Percentiles rank a stretch among this genome's conserved stretches.
Evolutionary conservation across 2,113 vertebrate genomes (phyloP).

Genomic region (Hippocampus guttulatus): DNA sequence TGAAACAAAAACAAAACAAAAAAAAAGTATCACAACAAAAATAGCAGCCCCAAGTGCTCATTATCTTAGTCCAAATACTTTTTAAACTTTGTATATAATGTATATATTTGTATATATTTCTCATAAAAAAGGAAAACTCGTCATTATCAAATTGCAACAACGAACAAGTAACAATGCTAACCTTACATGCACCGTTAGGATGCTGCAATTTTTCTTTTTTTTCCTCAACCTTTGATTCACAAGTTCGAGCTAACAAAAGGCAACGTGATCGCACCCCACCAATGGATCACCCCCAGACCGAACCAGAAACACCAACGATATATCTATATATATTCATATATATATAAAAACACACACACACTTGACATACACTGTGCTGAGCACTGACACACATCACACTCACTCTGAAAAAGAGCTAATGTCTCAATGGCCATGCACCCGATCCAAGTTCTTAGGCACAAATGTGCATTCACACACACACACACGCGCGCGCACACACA

Average conservation of each 20-base stretch:
- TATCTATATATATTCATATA: constrained; percentile 41
- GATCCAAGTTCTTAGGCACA: constrained; percentile 76
- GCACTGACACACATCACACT: constrained; percentile 67
- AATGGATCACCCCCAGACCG: constrained; percentile 67
- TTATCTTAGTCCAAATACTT: constrained; percentile 79
- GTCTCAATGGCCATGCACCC: constrained; percentile 76
- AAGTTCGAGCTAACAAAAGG: constrained; percentile 77
- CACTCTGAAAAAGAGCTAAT: constrained; percentile 71
- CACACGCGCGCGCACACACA: constrained; percentile 12
- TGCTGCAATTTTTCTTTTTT: constrained; percentile 61
- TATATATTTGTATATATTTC: constrained; percentile 76
- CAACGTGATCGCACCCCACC: constrained; percentile 72
- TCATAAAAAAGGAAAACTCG: constrained; percentile 69
- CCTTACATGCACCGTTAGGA: constrained; percentile 74
- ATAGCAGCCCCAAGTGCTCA: constrained; percentile 80
- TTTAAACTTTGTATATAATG: constrained; percentile 78
- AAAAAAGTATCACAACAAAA: constrained; percentile 59
- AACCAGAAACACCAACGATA: constrained; percentile 70
- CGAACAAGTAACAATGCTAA: constrained; percentile 78
- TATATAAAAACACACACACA: constrained; percentile 30
- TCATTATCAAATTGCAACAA: constrained; percentile 75
- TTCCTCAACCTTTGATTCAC: constrained; percentile 67
- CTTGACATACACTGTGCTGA: constrained; percentile 70
- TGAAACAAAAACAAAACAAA: constrained; percentile 65
- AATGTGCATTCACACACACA: constrained; percentile 74